Conservation (phyloP, 2,888 invertebrate species). For the Trisateles emortualis region DNA sequence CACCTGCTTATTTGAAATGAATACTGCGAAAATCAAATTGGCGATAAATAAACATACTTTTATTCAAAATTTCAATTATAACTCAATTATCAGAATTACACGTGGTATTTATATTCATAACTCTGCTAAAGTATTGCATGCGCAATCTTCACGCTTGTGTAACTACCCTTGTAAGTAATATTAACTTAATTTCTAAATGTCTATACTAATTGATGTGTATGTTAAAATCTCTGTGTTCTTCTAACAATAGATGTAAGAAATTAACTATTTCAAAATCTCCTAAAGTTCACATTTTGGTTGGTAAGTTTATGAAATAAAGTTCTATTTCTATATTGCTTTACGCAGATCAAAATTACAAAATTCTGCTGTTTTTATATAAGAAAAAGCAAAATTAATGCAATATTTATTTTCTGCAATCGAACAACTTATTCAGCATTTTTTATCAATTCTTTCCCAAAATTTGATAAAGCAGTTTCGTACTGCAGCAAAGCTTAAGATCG, state of each 20-base stretch:
- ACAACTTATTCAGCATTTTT: background rate
- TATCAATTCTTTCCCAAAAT: background rate
- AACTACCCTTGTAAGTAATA: constrained; percentile 46
- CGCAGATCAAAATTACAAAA: constrained; percentile 18
- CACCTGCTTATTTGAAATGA: constrained; percentile 71
- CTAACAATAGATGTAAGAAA: constrained; percentile 30
- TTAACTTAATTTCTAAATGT: constrained; percentile 23
- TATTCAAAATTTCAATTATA: background rate
- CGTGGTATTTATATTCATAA: constrained; percentile 60
- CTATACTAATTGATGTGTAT: constrained; percentile 21
- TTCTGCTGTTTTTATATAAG: constrained; percentile 1
- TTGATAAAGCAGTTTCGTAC: background rate
- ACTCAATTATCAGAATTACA: constrained; percentile 4
- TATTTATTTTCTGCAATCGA: background rate
- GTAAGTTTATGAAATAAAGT: constrained; percentile 33
- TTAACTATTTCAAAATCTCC: constrained; percentile 29
- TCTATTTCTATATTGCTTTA: constrained; percentile 28
- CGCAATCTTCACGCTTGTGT: constrained; percentile 58
- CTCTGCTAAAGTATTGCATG: constrained; percentile 57
- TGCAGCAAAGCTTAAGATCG: background rate
- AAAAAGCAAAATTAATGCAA: background rate
- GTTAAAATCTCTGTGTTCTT: constrained; percentile 31
- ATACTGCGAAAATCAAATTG: constrained; percentile 48
- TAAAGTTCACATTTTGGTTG: constrained; percentile 39
- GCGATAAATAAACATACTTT: background rate